These are phyloP conservation scores for Trachops cirrhosus DNA, from an alignment of 2,797 vertebrate species.

Conservation along the genomic window DNA sequence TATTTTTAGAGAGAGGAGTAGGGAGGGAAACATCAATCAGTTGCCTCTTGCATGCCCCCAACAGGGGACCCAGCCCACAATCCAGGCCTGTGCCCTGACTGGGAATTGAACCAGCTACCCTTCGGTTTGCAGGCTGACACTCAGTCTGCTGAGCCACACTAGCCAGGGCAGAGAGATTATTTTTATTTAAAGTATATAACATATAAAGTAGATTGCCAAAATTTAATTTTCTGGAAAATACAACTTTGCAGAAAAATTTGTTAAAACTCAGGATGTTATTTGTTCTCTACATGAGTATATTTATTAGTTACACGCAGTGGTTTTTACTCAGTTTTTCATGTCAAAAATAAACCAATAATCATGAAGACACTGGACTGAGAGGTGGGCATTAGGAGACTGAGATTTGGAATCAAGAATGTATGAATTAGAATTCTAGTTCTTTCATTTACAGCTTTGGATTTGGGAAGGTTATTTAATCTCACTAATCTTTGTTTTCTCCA, in stretches of 20 bases:
- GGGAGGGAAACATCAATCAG: too few species aligned
- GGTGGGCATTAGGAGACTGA: background rate
- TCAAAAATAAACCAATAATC: background rate
- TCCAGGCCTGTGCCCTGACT: too few species aligned
- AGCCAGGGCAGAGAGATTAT: background rate
- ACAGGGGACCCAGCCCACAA: too few species aligned
- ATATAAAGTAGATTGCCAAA: background rate
- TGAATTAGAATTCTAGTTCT: background rate
- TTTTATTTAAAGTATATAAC: background rate
- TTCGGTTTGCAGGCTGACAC: too few species aligned
- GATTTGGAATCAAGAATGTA: background rate
- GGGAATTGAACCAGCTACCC: too few species aligned
- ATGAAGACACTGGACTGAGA: background rate
- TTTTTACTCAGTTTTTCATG: slow-evolving; percentile 30
- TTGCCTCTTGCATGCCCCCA: too few species aligned
- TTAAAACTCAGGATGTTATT: background rate
- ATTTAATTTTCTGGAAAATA: slow-evolving; percentile 22
- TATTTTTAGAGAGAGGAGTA: too few species aligned
- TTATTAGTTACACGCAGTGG: background rate
- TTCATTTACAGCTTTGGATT: background rate
- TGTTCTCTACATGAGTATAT: background rate
- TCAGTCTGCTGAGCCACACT: too few species aligned
- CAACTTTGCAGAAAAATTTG: background rate
- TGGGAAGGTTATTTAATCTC: background rate
- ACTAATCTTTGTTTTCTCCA: background rate